These are phyloP conservation scores for Dynastes hyllus DNA, from an alignment of 2,888 invertebrate genomes.

Conservation along the genomic window DNA sequence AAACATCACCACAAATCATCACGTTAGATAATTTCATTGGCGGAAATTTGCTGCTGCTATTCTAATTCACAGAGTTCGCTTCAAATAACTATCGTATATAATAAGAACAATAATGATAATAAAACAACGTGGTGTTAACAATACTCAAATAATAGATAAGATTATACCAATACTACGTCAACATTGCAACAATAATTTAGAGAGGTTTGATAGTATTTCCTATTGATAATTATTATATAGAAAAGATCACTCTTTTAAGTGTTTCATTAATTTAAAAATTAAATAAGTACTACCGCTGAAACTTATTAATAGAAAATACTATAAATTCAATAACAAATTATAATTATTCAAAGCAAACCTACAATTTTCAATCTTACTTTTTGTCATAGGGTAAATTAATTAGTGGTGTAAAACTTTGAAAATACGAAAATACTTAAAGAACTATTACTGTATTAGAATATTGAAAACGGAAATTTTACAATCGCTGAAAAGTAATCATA, in stretches of 20 bases:
- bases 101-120: constrained; percentile 26
- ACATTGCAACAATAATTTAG: constrained; percentile 41
- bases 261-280: not conserved
- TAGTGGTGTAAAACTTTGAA: constrained; percentile 37
- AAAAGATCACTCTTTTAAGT: not conserved
- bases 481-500: constrained; percentile 61
- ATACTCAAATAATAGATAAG: constrained; percentile 46
- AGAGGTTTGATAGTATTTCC: constrained; percentile 14
- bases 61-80: constrained; percentile 51
- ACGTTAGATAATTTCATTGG: constrained; percentile 28
- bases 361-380: constrained; percentile 30
- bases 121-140: constrained; percentile 37
- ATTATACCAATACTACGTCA: constrained; percentile 39
- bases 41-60: constrained; percentile 18
- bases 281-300: not conserved
- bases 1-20: constrained; percentile 67
- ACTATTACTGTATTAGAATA: constrained; percentile 28
- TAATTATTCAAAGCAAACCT: constrained; percentile 49
- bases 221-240: not conserved
- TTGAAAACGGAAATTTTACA: constrained; percentile 28
- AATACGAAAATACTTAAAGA: constrained; percentile 32
- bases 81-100: constrained; percentile 49
- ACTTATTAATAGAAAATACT: constrained; percentile 28
- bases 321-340: constrained; percentile 35
- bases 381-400: constrained; percentile 16